These are phyloP conservation scores for Aquatica leii DNA, from an alignment of 2,888 invertebrate species.

Conservation along the genomic window DNA sequence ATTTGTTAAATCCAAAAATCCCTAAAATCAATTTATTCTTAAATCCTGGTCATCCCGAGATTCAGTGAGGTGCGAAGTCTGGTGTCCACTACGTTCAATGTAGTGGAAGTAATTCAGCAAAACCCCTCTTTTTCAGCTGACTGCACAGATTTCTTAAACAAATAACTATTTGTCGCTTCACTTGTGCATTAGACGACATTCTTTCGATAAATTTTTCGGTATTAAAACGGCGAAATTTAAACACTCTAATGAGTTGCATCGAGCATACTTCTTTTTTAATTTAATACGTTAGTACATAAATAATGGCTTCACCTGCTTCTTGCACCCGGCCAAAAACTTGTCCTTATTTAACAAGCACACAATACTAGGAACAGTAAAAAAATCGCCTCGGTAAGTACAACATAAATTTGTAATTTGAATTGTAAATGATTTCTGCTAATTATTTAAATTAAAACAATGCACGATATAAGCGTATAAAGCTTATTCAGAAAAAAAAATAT, in stretches of 20 bases:
- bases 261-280: slow-evolving; percentile 18
- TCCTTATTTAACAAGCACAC: slow-evolving; percentile 23
- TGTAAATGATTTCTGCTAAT: slow-evolving; percentile 7
- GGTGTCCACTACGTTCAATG: slow-evolving; percentile 40
- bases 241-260: slow-evolving; percentile 11
- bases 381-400: slow-evolving; percentile 7
- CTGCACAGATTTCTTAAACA: slow-evolving; percentile 36
- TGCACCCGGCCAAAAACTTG: slow-evolving; percentile 34
- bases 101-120: slow-evolving; percentile 28
- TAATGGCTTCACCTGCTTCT: slow-evolving; percentile 32
- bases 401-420: slow-evolving; percentile 9
- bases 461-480: not conserved
- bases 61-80: slow-evolving; percentile 47
- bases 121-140: slow-evolving; percentile 32
- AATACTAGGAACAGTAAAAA: slow-evolving; percentile 8
- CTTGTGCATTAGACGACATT: slow-evolving; percentile 6
- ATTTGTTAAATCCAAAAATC: slow-evolving; percentile 37
- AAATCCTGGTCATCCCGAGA: slow-evolving; percentile 45
- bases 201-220: too few relatives aligned
- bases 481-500: too few relatives aligned
- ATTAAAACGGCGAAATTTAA: too few relatives aligned
- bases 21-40: slow-evolving; percentile 41
- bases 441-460: slow-evolving; percentile 13
- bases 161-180: slow-evolving; percentile 34
- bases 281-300: slow-evolving; percentile 20